These are phyloP conservation scores for Chrysomallon squamiferum DNA, from an alignment of 1,140 invertebrate species.

Conservation along the genomic window DNA sequence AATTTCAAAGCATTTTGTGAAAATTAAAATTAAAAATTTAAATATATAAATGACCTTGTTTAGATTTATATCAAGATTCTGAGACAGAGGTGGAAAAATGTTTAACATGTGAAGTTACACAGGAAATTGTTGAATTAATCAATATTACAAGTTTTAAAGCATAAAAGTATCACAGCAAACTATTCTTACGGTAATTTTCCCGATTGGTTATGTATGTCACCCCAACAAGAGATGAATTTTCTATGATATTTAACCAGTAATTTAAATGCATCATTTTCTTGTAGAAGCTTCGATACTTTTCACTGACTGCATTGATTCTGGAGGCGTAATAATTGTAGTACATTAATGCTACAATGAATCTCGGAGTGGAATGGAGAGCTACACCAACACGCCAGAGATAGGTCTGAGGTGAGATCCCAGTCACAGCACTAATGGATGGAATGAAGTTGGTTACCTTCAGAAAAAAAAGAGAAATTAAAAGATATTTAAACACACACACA, in stretches of 20 bases:
- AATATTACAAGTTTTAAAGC: too few species aligned
- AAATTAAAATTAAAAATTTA: too few species aligned
- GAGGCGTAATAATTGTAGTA: slow-evolving; percentile 73
- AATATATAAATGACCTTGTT: too few species aligned
- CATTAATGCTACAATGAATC: slow-evolving; percentile 79
- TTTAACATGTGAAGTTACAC: too few species aligned
- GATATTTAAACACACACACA: too few species aligned
- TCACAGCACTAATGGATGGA: slow-evolving; percentile 93
- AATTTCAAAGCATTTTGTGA: too few species aligned
- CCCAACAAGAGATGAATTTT: slow-evolving; percentile 82
- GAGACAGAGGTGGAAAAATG: too few species aligned
- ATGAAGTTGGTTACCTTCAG: slow-evolving; percentile 82
- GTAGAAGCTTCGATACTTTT: slow-evolving; percentile 60
- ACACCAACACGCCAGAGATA: slow-evolving; percentile 92
- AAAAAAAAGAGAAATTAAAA: not conserved
- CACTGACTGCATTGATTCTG: slow-evolving; percentile 35
- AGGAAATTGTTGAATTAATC: too few species aligned
- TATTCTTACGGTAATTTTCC: slow-evolving; percentile 95
- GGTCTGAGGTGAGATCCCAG: slow-evolving; percentile 88
- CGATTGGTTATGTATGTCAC: slow-evolving; percentile 92
- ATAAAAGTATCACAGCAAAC: too few species aligned
- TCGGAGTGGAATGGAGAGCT: slow-evolving; percentile 87
- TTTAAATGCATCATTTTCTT: slow-evolving; percentile 75
- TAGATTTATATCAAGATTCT: too few species aligned
- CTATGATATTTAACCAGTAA: slow-evolving; percentile 84